Evolutionary conservation across 1,140 invertebrate genomes (phyloP).

Genomic region (Muscidifurax raptorellus): DNA sequence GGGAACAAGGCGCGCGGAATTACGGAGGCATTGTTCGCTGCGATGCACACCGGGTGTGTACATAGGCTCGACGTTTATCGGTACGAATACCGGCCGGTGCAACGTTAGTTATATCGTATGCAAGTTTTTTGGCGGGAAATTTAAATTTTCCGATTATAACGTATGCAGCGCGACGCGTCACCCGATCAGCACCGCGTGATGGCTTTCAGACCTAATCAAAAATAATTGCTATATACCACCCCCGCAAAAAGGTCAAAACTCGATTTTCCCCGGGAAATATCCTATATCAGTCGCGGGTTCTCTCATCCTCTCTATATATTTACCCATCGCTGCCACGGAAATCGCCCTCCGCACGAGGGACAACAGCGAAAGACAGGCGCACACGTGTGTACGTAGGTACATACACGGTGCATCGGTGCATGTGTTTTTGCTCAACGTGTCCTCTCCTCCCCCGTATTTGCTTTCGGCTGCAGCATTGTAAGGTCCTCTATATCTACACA

Average conservation of each 20-base stretch:
- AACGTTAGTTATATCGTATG: no score
- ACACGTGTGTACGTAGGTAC: not conserved
- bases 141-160: no score
- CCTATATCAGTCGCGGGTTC: not conserved
- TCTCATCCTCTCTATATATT: conserved; percentile 12
- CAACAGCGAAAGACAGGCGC: not conserved
- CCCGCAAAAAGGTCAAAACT: not conserved
- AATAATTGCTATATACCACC: not conserved
- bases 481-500: not conserved
- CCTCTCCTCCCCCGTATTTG: not conserved
- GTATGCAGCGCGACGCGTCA: no score
- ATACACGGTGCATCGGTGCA: not conserved
- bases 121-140: no score
- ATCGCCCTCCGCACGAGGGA: not conserved
- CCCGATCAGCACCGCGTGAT: no score
- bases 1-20: not conserved
- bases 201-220: not conserved
- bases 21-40: not conserved
- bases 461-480: not conserved
- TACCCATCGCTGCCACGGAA: conserved; percentile 9
- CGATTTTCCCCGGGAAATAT: not conserved
- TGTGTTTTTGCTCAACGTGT: not conserved
- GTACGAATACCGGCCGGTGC: not conserved
- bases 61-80: not conserved
- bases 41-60: not conserved